Conservation (phyloP, 1,140 invertebrate genomes). For the Cydia splendana region DNA sequence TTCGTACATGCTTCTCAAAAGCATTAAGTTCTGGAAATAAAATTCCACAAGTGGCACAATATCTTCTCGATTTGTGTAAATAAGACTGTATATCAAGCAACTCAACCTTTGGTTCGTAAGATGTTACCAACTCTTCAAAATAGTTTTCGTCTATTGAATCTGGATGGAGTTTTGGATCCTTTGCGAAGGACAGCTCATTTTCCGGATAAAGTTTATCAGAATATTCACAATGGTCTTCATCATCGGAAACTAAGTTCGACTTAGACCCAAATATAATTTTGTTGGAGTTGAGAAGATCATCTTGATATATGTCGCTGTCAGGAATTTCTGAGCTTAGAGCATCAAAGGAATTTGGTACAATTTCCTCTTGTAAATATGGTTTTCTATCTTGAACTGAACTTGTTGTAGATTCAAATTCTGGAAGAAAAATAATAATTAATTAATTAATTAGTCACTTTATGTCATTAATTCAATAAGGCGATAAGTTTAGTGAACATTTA, state of each 20-base stretch:
- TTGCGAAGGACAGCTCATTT: constrained; percentile 40
- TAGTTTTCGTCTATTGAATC: constrained; percentile 9
- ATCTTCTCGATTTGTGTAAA: constrained; percentile 46
- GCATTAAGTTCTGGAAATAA: constrained; percentile 46
- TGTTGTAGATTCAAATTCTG: constrained; percentile 23
- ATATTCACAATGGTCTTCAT: constrained; percentile 34
- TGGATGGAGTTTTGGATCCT: neutral
- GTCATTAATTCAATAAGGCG: too few relatives aligned
- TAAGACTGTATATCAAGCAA: constrained; percentile 44
- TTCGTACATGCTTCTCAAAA: constrained; percentile 41
- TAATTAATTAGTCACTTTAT: too few relatives aligned
- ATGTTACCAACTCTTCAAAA: constrained; percentile 34
- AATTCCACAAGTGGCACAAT: constrained; percentile 52
- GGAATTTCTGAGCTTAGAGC: constrained; percentile 18
- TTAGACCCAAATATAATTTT: constrained; percentile 48
- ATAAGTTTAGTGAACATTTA: constrained; percentile 32
- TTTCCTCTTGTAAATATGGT: neutral
- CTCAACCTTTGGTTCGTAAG: constrained; percentile 38
- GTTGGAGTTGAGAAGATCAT: constrained; percentile 13
- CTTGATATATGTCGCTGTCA: neutral
- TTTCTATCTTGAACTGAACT: constrained; percentile 12
- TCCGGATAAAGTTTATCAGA: constrained; percentile 31
- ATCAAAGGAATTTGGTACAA: neutral
- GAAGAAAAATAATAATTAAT: neutral
- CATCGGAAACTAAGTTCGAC: constrained; percentile 31